These are phyloP conservation scores for Megaceryle torquata DNA, from an alignment of 2,113 vertebrate genomes.

Conservation along the genomic window DNA sequence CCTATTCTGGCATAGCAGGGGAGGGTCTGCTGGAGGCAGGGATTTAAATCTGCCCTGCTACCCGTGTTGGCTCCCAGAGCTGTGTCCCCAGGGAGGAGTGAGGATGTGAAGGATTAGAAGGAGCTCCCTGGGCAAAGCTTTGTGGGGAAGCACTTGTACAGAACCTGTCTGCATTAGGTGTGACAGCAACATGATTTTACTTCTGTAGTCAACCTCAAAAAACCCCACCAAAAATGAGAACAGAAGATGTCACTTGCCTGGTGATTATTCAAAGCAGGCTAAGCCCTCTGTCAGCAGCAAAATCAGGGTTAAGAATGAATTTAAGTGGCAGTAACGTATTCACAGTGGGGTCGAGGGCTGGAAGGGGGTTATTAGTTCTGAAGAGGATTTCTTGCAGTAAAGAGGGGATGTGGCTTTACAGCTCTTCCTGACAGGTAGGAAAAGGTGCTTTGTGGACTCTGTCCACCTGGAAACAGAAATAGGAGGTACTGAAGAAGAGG, in stretches of 20 bases:
- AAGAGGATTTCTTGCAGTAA: background rate
- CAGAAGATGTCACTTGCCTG: background rate
- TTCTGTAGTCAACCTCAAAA: background rate
- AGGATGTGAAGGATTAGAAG: background rate
- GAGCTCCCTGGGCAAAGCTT: background rate
- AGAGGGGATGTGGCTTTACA: background rate
- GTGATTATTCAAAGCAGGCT: slow-evolving; percentile 5
- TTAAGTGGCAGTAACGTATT: background rate
- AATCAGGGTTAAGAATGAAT: background rate
- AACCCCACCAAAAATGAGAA: background rate
- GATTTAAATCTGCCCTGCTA: background rate
- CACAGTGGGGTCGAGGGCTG: accelerated
- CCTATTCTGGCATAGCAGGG: background rate
- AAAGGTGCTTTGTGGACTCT: background rate
- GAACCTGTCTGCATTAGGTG: background rate
- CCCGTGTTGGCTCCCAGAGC: background rate
- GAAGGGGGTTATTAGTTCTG: background rate
- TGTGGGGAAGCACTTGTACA: background rate
- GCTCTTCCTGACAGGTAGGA: background rate
- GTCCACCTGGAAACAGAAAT: background rate
- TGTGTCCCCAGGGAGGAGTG: background rate
- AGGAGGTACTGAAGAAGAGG: background rate
- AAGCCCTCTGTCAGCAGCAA: background rate
- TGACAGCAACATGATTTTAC: background rate
- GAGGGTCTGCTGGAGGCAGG: background rate